Base-by-base conservation (phyloP, 2,888 invertebrate genomes). In the Helicoverpa assulta region DNA sequence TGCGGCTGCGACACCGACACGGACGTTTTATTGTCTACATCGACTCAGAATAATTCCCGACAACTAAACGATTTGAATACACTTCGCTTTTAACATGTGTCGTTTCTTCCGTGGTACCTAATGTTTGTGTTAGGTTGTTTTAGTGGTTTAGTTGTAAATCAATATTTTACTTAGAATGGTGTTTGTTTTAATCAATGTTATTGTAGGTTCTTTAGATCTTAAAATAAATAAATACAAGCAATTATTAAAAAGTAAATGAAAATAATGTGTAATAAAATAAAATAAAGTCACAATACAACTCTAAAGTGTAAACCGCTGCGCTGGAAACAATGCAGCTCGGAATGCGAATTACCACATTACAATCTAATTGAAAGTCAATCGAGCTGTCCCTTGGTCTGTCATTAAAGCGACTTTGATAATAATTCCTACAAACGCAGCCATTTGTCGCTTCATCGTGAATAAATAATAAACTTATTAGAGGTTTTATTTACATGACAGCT, bases 1-100 rank as follows among this genome's bases (percentile, higher is more conserved):
- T 88, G 88, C 80, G 86, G 86, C 84, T 75, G 73, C 78, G 84
- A 84, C 82, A 83, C 78, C 85, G 84, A 89, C 87, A 86, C 82
- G 85, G 86, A 82, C 88, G 84, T 85, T 88, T 90, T 90, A 89
- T 87, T 88, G 88, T 89, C 85, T 86, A 86, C 86, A 87, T 86
- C 82, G 84, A 85, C 82, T 84, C 78, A 79, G 83, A 82, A 86
- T 88, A 83, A 85, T 83, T 81, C 78, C 79, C 63, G 69, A 68
- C 72, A 73, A 76, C 76, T 77, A 80, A 83, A 80, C 78, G 76
- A 84, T 86, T 74, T 74, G 70, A 78, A 73, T 77, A 76, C 67
- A 65, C 70, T 67, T 58, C 29, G 54, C 16, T 37, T 80, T 63
- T 29, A 67, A 60, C 55, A 65, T 67, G 71, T 76, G 75, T 79